These are phyloP conservation scores for Pseudococcus longispinus DNA, from an alignment of 2,888 invertebrate species.

Conservation along the genomic window DNA sequence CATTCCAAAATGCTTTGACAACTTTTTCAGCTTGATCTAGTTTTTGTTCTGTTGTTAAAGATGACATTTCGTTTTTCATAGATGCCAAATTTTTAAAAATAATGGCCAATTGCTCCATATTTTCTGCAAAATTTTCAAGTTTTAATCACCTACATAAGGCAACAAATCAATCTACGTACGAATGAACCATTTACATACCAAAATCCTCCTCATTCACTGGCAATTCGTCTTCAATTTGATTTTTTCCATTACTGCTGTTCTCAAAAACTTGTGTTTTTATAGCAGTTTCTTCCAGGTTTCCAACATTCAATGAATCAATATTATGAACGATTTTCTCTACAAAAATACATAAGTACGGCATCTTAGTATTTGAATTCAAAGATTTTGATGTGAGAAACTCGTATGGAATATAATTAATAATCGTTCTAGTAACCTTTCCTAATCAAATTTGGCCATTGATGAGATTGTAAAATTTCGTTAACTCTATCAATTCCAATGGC, in stretches of 20 bases:
- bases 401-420: background rate
- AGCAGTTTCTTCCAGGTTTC: background rate
- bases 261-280: background rate
- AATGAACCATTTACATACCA: background rate
- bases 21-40: conserved; percentile 76
- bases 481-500: conserved; percentile 72
- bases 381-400: background rate
- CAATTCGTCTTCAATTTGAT: background rate
- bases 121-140: background rate
- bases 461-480: conserved; percentile 74
- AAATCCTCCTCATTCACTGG: background rate
- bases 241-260: background rate
- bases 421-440: conserved; percentile 65
- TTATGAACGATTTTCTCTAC: background rate
- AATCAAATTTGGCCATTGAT: conserved; percentile 75
- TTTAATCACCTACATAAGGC: background rate
- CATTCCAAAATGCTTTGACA: conserved; percentile 76
- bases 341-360: background rate
- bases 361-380: background rate
- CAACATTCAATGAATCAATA: background rate
- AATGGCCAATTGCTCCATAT: conserved; percentile 67
- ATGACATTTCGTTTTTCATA: conserved; percentile 73
- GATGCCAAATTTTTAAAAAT: conserved; percentile 72
- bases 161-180: background rate
- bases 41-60: conserved; percentile 70